These are phyloP conservation scores for Ylistrum balloti DNA, from an alignment of 1,140 invertebrate genomes.

Conservation along the genomic window DNA sequence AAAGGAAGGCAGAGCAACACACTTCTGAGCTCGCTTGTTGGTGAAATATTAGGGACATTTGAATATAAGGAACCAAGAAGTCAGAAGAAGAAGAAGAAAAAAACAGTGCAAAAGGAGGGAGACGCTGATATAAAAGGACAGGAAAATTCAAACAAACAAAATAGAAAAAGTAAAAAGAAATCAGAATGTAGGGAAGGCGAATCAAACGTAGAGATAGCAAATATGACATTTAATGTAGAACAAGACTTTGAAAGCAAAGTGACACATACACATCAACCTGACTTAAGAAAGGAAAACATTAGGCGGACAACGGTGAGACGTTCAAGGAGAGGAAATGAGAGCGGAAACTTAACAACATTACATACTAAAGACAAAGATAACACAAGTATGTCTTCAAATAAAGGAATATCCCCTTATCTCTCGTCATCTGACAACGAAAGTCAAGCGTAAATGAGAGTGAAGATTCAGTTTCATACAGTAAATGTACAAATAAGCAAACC, in stretches of 20 bases:
- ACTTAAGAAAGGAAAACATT: neutral
- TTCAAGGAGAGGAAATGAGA: neutral
- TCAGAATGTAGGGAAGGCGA: neutral
- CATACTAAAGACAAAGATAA: neutral
- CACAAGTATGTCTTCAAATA: neutral
- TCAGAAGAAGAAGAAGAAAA: neutral
- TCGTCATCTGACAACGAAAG: constrained; percentile 28
- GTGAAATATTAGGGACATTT: constrained; percentile 1
- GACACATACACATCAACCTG: neutral
- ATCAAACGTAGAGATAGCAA: neutral
- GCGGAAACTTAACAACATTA: neutral
- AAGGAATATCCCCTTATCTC: neutral
- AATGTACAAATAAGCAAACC: too few species aligned
- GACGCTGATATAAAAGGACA: neutral
- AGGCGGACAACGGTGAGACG: neutral
- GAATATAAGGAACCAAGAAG: neutral
- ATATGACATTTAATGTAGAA: neutral
- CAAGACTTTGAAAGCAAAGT: neutral
- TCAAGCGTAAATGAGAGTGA: neutral
- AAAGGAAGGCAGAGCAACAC: neutral
- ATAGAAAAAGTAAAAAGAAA: neutral
- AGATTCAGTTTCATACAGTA: too few species aligned
- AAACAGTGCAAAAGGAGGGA: neutral
- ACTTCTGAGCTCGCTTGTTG: neutral
- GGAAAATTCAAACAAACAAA: neutral